Percentiles rank a stretch among this genome's conserved stretches.
Evolutionary conservation across 30 jellyfish, hydroid and myxozoan genomes (phyloP).

Genomic region (Mastigias papua): DNA sequence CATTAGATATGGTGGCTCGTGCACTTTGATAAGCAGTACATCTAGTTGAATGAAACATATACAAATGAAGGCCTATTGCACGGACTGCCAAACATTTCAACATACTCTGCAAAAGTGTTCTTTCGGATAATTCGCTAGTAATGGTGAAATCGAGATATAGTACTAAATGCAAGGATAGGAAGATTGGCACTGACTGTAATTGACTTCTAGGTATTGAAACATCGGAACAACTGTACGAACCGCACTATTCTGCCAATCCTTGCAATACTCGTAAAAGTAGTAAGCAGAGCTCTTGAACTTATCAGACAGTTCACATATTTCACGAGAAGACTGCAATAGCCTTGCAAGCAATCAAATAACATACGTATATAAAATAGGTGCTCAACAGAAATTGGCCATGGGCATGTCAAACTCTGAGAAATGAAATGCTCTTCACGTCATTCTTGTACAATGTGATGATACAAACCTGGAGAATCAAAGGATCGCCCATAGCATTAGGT

Average conservation of each 20-base stretch:
- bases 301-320: not conserved
- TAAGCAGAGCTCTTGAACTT: not conserved
- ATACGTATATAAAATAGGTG: not conserved
- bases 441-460: not conserved
- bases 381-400: not conserved
- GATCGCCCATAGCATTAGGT: conserved; percentile 77
- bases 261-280: no score
- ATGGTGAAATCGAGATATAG: not conserved
- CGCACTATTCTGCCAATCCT: no score
- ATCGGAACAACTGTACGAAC: no score
- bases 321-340: not conserved
- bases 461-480: conserved; percentile 79
- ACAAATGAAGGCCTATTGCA: not conserved
- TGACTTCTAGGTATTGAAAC: no score
- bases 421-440: not conserved
- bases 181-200: not conserved
- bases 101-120: not conserved
- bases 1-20: conserved; percentile 53
- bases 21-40: conserved; percentile 41
- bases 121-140: not conserved
- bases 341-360: not conserved
- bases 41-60: not conserved
- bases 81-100: not conserved
- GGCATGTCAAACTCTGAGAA: not conserved
- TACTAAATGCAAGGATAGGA: not conserved